A percentile compares a stretch with the other conserved stretches of the same genome.
Conservation (phyloP, 2,888 invertebrate genomes). For the Trachelus iudaicus region DNA sequence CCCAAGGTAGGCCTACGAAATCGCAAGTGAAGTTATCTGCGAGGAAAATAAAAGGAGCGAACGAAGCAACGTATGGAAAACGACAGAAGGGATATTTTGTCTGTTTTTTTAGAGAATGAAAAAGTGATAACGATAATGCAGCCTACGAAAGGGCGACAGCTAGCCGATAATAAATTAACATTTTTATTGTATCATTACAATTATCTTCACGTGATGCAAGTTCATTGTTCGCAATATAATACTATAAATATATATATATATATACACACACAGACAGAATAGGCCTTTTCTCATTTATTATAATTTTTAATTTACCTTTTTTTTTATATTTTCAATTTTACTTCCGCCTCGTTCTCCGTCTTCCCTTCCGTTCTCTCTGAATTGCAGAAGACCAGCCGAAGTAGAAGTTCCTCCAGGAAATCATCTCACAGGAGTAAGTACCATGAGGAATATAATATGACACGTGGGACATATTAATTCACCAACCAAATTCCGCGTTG, state of each 20-base stretch:
- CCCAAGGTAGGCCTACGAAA: conserved; percentile 28
- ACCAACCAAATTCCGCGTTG: background rate
- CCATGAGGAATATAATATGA: background rate
- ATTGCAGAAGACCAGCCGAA: conserved; percentile 21
- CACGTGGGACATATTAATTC: background rate
- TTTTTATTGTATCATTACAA: background rate
- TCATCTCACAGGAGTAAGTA: conserved; percentile 20
- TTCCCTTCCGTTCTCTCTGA: background rate
- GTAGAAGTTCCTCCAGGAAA: conserved; percentile 17
- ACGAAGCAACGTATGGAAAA: conserved; percentile 11
- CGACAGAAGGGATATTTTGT: conserved; percentile 28
- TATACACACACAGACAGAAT: conserved; percentile 29
- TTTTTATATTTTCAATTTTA: background rate
- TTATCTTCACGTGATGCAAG: background rate
- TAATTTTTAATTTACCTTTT: background rate
- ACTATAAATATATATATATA: conserved; percentile 26
- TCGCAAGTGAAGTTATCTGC: conserved; percentile 10
- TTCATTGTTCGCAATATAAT: conserved; percentile 12
- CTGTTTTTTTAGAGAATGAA: conserved; percentile 14
- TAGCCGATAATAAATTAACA: background rate
- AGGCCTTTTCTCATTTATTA: conserved; percentile 20
- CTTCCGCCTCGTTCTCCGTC: background rate
- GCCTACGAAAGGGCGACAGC: background rate
- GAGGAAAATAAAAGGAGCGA: conserved; percentile 8
- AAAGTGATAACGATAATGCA: background rate